These are phyloP conservation scores for Conomelus anceps DNA, from an alignment of 2,888 invertebrate species.

Conservation along the genomic window DNA sequence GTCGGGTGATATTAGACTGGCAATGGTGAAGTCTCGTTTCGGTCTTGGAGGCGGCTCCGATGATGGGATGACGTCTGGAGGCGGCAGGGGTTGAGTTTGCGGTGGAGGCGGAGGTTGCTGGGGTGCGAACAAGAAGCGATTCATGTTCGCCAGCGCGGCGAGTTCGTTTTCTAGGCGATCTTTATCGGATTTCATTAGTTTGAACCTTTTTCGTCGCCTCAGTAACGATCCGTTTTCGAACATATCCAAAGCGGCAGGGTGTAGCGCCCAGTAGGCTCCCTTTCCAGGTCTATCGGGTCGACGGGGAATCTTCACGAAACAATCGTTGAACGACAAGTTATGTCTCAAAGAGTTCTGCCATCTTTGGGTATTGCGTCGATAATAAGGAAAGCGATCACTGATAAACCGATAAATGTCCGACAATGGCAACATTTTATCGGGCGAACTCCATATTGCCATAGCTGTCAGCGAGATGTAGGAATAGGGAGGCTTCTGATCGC, in stretches of 20 bases:
- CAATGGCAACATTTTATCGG: constrained; percentile 90
- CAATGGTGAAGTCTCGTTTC: constrained; percentile 36
- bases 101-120: constrained; percentile 26
- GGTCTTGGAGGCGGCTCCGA: constrained; percentile 30
- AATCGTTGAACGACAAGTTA: constrained; percentile 93
- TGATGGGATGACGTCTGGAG: constrained; percentile 24
- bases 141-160: constrained; percentile 26
- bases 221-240: constrained; percentile 82
- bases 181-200: constrained; percentile 33
- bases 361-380: constrained; percentile 72
- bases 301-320: constrained; percentile 85
- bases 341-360: constrained; percentile 76
- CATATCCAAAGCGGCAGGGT: constrained; percentile 73
- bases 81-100: constrained; percentile 32
- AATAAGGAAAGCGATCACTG: constrained; percentile 83
- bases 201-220: constrained; percentile 64
- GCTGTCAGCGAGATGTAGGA: constrained; percentile 98
- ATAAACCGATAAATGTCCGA: constrained; percentile 90
- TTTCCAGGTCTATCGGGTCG: constrained; percentile 73
- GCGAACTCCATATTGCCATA: constrained; percentile 98
- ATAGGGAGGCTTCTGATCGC: constrained; percentile 98
- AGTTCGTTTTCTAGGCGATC: constrained; percentile 25
- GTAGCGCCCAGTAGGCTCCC: constrained; percentile 79
- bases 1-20: constrained; percentile 41
- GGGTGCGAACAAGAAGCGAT: constrained; percentile 30